phyloP scores from a whole-genome alignment of 1,140 invertebrate genomes.

The Lutraria rhynchaena region DNA sequence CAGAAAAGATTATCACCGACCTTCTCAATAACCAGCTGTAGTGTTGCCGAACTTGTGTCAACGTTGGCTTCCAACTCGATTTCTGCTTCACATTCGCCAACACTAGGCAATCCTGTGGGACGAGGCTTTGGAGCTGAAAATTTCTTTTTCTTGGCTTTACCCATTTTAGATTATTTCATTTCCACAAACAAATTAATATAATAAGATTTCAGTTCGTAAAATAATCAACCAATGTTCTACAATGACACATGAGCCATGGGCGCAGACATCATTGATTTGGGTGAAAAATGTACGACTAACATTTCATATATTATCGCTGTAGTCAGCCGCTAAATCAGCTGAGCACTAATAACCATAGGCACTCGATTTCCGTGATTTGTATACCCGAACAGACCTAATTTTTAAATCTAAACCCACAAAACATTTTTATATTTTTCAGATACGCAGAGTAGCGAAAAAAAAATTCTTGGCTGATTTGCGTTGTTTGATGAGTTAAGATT shows the following conservation, averaged over 20 bases:
- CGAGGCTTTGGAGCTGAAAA: slow-evolving; percentile 59
- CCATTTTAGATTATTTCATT: slow-evolving; percentile 48
- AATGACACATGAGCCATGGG: slow-evolving; percentile 46
- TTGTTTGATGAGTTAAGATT: too few relatives aligned
- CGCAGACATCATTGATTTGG: slow-evolving; percentile 42
- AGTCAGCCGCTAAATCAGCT: too few relatives aligned
- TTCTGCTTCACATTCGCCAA: slow-evolving; percentile 49
- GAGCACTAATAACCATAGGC: too few relatives aligned
- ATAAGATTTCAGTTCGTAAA: background rate
- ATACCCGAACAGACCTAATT: too few relatives aligned
- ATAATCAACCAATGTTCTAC: background rate
- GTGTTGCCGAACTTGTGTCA: slow-evolving; percentile 10
- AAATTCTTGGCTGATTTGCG: too few relatives aligned
- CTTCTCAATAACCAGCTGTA: slow-evolving; percentile 39
- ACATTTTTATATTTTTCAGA: too few relatives aligned
- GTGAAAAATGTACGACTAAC: background rate
- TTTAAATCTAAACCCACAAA: too few relatives aligned
- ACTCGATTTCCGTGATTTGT: too few relatives aligned
- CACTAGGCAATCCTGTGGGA: slow-evolving; percentile 63
- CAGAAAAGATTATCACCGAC: slow-evolving; percentile 10
- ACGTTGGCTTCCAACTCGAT: slow-evolving; percentile 35
- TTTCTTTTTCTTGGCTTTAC: slow-evolving; percentile 65
- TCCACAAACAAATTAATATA: background rate
- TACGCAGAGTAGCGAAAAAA: too few relatives aligned
- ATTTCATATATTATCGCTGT: too few relatives aligned